Conservation (phyloP, 2,797 vertebrate species). For the Sebastes trivittatus region DNA sequence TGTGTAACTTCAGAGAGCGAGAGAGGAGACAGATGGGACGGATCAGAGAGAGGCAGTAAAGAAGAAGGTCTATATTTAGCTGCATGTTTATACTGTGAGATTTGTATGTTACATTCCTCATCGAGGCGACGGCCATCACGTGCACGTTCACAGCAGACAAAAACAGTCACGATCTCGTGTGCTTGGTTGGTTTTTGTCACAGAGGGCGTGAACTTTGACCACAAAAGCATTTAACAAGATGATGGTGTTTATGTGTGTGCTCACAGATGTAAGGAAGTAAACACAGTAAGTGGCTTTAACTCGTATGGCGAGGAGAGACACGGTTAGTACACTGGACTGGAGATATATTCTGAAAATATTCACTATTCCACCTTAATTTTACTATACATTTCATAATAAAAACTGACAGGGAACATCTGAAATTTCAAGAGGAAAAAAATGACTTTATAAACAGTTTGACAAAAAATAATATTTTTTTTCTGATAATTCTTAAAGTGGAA, state of each 20-base stretch:
- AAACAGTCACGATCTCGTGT: background rate
- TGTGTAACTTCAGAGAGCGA: background rate
- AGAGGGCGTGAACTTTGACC: constrained; percentile 21
- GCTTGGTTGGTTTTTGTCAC: background rate
- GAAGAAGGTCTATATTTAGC: constrained; percentile 47
- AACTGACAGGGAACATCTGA: background rate
- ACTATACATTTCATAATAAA: background rate
- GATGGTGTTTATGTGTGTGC: background rate
- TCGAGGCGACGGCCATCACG: background rate
- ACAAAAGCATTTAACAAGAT: background rate
- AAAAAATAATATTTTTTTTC: too few species aligned
- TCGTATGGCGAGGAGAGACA: background rate
- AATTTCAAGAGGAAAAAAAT: background rate
- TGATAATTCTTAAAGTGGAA: too few species aligned
- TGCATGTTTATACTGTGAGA: constrained; percentile 27
- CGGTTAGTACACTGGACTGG: background rate
- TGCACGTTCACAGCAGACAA: background rate
- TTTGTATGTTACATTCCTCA: constrained; percentile 59
- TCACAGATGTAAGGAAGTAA: background rate
- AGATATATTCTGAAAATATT: background rate
- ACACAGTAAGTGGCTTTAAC: background rate
- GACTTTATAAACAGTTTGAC: background rate
- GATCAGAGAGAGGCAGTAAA: constrained; percentile 22
- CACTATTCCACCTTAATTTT: background rate
- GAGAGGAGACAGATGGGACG: background rate